Conservation (phyloP, 2,888 invertebrate species). For the Biston betularia region DNA sequence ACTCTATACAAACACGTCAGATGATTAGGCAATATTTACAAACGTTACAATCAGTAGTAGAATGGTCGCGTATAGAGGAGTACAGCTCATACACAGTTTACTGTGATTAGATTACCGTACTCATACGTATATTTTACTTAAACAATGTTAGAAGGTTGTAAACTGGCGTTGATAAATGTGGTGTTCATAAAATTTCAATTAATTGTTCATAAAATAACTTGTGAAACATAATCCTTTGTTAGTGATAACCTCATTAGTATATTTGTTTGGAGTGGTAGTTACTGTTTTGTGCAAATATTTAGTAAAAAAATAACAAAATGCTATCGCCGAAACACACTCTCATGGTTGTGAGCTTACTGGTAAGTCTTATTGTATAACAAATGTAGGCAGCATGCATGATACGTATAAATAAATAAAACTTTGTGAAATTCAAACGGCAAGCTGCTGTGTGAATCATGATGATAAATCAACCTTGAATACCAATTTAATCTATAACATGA, state of each 20-base stretch:
- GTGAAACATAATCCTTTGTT: not conserved
- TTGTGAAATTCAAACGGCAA: not conserved
- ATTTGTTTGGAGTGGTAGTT: not conserved
- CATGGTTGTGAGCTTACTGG: slow-evolving; percentile 55
- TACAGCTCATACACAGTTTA: slow-evolving; percentile 18
- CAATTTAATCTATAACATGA: not conserved
- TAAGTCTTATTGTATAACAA: slow-evolving; percentile 42
- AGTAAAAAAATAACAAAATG: slow-evolving; percentile 18
- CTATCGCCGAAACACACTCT: slow-evolving; percentile 48
- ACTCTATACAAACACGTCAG: slow-evolving; percentile 23
- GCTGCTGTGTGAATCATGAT: not conserved
- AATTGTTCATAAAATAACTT: not conserved
- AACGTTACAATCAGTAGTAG: slow-evolving; percentile 36
- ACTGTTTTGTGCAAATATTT: slow-evolving; percentile 3
- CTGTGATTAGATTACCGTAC: slow-evolving; percentile 20
- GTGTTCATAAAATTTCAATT: not conserved
- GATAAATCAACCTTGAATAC: not conserved
- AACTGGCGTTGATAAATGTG: not conserved
- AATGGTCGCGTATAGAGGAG: slow-evolving; percentile 35
- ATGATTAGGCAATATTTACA: slow-evolving; percentile 39
- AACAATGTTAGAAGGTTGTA: not conserved
- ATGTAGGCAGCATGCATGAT: too few species aligned
- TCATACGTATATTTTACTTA: slow-evolving; percentile 5
- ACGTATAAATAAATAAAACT: not conserved
- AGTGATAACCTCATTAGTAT: not conserved